Conservation (phyloP, 2,113 vertebrate species). For the Lepidothrix coronata region DNA sequence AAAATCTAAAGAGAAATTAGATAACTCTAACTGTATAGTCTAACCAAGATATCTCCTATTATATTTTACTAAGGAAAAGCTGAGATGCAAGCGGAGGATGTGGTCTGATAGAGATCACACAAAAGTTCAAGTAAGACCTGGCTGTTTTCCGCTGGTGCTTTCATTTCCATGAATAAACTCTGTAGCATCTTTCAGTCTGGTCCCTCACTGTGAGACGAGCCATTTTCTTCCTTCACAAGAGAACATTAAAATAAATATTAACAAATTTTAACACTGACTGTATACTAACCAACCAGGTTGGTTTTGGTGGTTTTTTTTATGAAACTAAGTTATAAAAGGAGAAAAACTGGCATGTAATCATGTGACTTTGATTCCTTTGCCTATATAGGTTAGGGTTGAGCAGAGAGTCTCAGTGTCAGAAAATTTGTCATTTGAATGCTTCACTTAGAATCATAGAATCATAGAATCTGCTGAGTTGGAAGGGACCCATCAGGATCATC, state of each 20-base stretch:
- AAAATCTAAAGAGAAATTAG: background rate
- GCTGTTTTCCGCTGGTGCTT: background rate
- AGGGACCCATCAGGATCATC: background rate
- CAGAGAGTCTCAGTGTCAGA: background rate
- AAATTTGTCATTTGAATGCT: background rate
- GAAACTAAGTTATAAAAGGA: background rate
- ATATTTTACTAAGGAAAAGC: background rate
- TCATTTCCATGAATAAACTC: constrained; percentile 3
- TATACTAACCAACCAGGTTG: background rate
- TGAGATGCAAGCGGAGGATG: background rate
- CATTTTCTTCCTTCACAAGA: background rate
- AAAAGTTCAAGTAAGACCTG: background rate
- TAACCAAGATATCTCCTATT: background rate
- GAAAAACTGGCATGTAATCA: background rate
- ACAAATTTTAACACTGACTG: background rate
- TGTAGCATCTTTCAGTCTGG: background rate
- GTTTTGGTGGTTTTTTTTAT: background rate
- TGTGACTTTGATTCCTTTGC: background rate
- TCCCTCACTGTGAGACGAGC: background rate
- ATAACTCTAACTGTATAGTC: background rate
- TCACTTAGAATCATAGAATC: background rate
- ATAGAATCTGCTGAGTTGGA: background rate
- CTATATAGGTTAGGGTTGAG: background rate
- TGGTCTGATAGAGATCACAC: background rate
- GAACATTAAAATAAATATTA: constrained; percentile 8